Conservation (phyloP, 2,113 vertebrate genomes). For the Phocoena sinus region DNA sequence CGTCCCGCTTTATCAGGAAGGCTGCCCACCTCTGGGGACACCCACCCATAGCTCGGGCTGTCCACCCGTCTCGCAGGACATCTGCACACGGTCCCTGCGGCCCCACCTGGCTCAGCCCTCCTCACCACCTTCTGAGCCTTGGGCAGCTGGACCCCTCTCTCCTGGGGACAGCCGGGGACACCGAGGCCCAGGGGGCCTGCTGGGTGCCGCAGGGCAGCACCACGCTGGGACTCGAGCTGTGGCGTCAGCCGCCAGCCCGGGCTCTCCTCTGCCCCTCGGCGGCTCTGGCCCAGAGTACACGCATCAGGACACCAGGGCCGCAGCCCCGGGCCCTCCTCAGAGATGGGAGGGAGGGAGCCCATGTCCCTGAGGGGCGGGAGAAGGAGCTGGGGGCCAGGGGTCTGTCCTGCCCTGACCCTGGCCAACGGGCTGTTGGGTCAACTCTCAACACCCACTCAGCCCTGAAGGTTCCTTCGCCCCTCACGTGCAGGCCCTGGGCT, state of each 20-base stretch:
- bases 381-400: accelerated
- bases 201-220: not conserved
- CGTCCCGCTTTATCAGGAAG: not conserved
- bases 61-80: not conserved
- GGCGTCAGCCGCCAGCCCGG: accelerated
- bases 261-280: accelerated
- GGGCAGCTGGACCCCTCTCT: not conserved
- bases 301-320: not conserved
- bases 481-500: not conserved
- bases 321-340: too few relatives aligned
- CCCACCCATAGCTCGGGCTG: accelerated
- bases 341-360: accelerated
- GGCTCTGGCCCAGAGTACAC: not conserved
- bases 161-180: not conserved
- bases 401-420: not conserved
- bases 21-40: not conserved
- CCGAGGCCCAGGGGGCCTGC: not conserved
- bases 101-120: not conserved
- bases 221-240: not conserved
- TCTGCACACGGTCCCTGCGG: not conserved
- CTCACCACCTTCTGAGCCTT: accelerated
- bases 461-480: not conserved
- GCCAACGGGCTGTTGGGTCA: not conserved
- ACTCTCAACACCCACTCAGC: accelerated
- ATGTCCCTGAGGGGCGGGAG: not conserved